Evolutionary conservation across 1,140 invertebrate species (phyloP).

Genomic region (Metopolophium dirhodum): DNA sequence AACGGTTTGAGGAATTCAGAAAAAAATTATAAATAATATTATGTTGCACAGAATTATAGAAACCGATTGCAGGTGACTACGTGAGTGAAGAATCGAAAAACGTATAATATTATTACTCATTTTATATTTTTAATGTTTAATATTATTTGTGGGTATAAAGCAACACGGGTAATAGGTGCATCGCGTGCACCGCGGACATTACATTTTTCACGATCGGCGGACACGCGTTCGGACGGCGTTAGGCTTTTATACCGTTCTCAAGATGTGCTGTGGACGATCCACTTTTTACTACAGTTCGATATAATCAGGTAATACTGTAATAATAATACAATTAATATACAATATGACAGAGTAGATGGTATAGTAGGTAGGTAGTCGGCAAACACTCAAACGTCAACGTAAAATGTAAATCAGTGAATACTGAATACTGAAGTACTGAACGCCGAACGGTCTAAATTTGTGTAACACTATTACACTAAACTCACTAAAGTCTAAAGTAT

Average conservation of each 20-base stretch:
- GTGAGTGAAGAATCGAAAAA: background rate
- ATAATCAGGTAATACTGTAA: background rate
- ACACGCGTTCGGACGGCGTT: background rate
- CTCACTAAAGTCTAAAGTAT: background rate
- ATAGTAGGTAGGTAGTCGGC: background rate
- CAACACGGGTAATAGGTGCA: background rate
- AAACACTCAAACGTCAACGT: background rate
- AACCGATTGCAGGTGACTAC: background rate
- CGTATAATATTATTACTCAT: background rate
- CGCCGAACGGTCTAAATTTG: background rate
- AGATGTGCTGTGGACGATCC: background rate
- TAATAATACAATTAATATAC: too few species aligned
- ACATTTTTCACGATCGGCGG: background rate
- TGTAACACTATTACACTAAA: background rate
- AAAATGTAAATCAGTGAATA: too few species aligned
- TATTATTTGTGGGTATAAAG: background rate
- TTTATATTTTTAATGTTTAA: background rate
- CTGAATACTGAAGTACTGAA: too few species aligned
- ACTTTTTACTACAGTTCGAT: background rate
- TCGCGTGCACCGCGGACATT: background rate
- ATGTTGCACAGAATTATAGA: background rate
- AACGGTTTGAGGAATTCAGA: background rate
- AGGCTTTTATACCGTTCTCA: background rate
- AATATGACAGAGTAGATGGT: background rate
- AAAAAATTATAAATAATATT: background rate